Evolutionary conservation across 1,140 invertebrate species (phyloP).

Genomic region (Pseudoatta argentina): DNA sequence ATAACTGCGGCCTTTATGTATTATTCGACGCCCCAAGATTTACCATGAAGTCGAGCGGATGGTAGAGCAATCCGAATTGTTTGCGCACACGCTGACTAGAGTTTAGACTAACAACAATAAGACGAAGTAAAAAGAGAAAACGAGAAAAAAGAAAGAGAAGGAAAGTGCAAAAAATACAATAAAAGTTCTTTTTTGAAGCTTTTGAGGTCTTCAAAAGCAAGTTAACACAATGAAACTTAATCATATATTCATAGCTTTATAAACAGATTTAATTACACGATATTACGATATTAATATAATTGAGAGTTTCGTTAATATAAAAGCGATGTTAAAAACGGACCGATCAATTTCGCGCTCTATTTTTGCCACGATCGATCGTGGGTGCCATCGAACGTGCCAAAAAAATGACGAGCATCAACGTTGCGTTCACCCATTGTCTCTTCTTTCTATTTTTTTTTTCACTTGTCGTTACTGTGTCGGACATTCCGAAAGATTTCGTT

Average conservation of each 20-base stretch:
- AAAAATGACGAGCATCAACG: slow-evolving; percentile 10
- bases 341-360: slow-evolving; percentile 61
- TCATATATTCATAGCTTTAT: neutral
- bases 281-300: neutral
- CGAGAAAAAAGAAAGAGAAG: neutral
- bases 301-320: neutral
- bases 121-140: neutral
- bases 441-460: neutral
- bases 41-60: slow-evolving; percentile 17
- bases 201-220: neutral
- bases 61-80: slow-evolving; percentile 1
- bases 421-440: slow-evolving; percentile 11
- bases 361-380: slow-evolving; percentile 42
- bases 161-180: neutral
- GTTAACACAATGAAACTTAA: neutral
- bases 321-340: slow-evolving; percentile 27
- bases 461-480: too few relatives aligned
- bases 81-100: neutral
- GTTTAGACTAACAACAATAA: neutral
- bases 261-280: neutral
- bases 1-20: slow-evolving; percentile 27
- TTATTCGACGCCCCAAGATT: slow-evolving; percentile 40
- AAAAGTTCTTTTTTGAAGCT: neutral
- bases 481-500: slow-evolving; percentile 25
- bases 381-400: slow-evolving; percentile 39